Base-by-base conservation (phyloP, 2,113 vertebrate genomes). In the Rynchops niger region DNA sequence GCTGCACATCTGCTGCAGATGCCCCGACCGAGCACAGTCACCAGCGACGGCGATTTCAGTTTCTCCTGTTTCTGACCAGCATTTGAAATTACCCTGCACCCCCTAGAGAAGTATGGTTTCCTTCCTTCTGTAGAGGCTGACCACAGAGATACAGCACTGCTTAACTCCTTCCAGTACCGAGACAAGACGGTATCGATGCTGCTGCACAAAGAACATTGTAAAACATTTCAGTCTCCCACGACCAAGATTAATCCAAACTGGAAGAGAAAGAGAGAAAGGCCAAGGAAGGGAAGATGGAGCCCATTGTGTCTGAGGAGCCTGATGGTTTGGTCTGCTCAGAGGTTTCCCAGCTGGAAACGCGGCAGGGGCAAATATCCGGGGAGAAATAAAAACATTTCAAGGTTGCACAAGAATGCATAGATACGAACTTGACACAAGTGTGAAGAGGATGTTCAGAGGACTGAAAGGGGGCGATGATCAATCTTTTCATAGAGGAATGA, bases 1-100 rank as follows among this genome's bases (percentile, higher is more conserved):
- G 77, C 77, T 9, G 6, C 67, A 45, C 83, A 86, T 73, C 94
- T 96, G 86, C 83, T 89, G 91, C 86, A 95, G 82, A 88, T 65
- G 79, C 58, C 21, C n/a, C 0, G 2, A 7, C 7, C 4, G 4
- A 91, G 78, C 53, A 47, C 18, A 82, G 74, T 52, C 93, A 82
- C 34, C 87, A 79, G 73, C 0, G 1, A 70, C 2, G 12, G 29
- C 0, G 0, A 82, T 30, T 82, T 96, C 58, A 15, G 19, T 25
- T 81, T 88, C 53, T 65, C 1, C 80, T 67, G 9, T 11, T 53
- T 79, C 77, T 82, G 45, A 94, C 5, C 9, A 79, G 77, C 47
- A 5, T 12, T 61, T 23, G 25, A 45, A 50, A 65, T 36, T 26
- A 21, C 65, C 53, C 58, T 47, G 66, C n/a, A 18, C 21, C 7